Conservation (phyloP, 1,140 invertebrate genomes). For the Drosophila sp. region DNA sequence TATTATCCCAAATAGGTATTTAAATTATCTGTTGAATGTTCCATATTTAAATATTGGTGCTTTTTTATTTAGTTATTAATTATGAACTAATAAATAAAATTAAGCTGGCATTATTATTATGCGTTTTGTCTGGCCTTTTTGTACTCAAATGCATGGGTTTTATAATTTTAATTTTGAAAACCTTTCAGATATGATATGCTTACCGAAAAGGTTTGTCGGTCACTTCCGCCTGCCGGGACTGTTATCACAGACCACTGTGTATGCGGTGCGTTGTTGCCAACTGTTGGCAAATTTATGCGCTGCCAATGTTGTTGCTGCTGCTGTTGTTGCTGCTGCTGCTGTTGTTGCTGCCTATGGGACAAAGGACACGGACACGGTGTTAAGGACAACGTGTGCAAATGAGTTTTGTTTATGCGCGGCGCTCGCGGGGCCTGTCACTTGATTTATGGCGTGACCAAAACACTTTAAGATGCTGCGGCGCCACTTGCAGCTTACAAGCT, state of each 20-base stretch:
- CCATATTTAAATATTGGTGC: no score
- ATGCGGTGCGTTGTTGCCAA: conserved; percentile 40
- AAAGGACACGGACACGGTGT: conserved; percentile 38
- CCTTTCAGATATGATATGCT: no score
- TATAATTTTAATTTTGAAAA: no score
- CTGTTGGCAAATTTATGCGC: conserved; percentile 60
- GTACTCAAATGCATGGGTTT: no score
- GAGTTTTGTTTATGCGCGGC: conserved; percentile 57
- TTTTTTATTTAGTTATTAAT: no score
- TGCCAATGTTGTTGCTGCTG: conserved; percentile 20
- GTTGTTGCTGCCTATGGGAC: conserved; percentile 12
- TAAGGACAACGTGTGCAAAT: conserved; percentile 57
- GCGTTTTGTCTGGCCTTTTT: no score
- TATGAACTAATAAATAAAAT: no score
- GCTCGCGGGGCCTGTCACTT: conserved; percentile 49
- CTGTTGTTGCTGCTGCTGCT: conserved; percentile 19
- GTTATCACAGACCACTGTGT: conserved; percentile 24
- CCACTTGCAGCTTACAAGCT: conserved; percentile 46
- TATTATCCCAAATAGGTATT: no score
- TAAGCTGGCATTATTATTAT: no score
- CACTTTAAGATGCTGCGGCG: conserved; percentile 53
- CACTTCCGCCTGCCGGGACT: conserved; percentile 5
- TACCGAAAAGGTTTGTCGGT: conserved; percentile 1
- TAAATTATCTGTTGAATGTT: no score
- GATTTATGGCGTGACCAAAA: conserved; percentile 56